Evolutionary conservation across 2,797 vertebrate genomes (phyloP), one percentile per base, ranked within the genome.

Genomic region (Acipenser oxyrinchus): DNA sequence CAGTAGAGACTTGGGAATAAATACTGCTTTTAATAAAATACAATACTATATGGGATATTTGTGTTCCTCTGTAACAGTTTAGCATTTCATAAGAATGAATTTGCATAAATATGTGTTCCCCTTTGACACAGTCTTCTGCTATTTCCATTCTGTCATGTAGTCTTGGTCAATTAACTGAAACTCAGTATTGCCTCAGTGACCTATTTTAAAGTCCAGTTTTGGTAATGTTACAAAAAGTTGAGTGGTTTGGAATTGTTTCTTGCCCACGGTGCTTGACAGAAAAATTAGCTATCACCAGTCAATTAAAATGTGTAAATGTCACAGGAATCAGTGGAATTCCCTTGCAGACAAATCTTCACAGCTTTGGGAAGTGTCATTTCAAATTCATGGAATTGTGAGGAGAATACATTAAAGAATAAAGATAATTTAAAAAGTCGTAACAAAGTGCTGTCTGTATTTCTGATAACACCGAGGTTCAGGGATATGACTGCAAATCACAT

Each of bases 11-110:
- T 62, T 8, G 1, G 50, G 5, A 60, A 52, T 12, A 5, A 52
- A 59, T 7, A 49, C 12, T 18, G 49, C 65, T 51, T 52, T 18
- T 12, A 12, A 52, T 65, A 60, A 55, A 64, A 67, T 63, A 55
- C 37, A 58, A 37, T 37, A 48, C 66, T 37, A 5, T 37, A 5
- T 37, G 48, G 10, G 23, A 8, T 66, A 8, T 66, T 49, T 11
- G 49, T 48, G 61, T n/a, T 58, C 23, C 8, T 13, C 1, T 58
- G 6, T 58, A 37, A 37, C 37, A 37, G 37, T 9, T 58, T 49
- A 49, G 59, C 50, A 49, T 65, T 12, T 57, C 18, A 66, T 37
- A 52, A 49, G 12, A 49, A 49, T 51, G 57, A 68, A 55, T 49
- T 63, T 50, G 59, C 23, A 15, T 59, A 55, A 49, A 55, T 59